Evolutionary conservation across 2,888 invertebrate species (phyloP).

Genomic region (Caenorhabditis sinica): DNA sequence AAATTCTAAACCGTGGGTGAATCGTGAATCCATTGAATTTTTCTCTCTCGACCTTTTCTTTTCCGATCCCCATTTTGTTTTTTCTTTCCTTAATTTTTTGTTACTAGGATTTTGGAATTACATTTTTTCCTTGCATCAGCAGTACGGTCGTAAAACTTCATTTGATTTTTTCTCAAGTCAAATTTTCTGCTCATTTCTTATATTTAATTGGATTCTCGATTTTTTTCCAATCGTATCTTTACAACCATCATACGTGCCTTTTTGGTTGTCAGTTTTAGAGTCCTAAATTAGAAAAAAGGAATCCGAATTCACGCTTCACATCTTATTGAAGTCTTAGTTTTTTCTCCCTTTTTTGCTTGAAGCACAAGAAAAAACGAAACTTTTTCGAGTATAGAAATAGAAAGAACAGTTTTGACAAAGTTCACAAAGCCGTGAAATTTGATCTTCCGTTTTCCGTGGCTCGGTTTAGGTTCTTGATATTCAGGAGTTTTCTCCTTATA

Average conservation of each 20-base stretch:
- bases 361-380: slow-evolving; percentile 13
- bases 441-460: slow-evolving; percentile 49
- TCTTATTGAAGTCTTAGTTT: slow-evolving; percentile 9
- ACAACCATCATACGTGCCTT: slow-evolving; percentile 25
- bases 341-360: slow-evolving; percentile 14
- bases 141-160: slow-evolving; percentile 34
- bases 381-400: slow-evolving; percentile 30
- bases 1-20: slow-evolving; percentile 63
- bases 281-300: slow-evolving; percentile 12
- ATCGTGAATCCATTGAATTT: slow-evolving; percentile 5
- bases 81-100: neutral
- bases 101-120: neutral
- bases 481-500: neutral
- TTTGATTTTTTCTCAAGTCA: neutral
- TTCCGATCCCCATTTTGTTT: slow-evolving; percentile 15
- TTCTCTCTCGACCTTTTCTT: slow-evolving; percentile 36
- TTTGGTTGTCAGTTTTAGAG: neutral
- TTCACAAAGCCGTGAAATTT: slow-evolving; percentile 52
- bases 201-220: neutral
- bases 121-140: neutral
- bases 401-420: slow-evolving; percentile 50
- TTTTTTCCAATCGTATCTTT: slow-evolving; percentile 19
- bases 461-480: neutral
- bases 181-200: neutral
- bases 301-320: slow-evolving; percentile 19